Evolutionary conservation across 2,888 invertebrate species (phyloP).

Genomic region (Megalurothrips usitatus): DNA sequence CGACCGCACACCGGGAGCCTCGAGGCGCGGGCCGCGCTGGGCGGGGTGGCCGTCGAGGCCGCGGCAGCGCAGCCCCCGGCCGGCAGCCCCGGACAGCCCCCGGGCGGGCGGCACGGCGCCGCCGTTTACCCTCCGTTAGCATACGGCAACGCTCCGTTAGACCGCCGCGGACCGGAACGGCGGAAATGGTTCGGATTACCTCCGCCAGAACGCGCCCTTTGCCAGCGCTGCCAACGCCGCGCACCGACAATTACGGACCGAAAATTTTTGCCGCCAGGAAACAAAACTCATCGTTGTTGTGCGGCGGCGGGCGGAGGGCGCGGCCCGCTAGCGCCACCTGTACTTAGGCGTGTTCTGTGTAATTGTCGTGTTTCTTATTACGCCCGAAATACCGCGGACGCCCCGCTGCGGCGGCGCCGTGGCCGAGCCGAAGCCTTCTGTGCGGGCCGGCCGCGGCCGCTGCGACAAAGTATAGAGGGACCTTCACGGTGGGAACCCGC

Average conservation of each 20-base stretch:
- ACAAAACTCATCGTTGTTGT: too few relatives aligned
- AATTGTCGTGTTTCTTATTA: not conserved
- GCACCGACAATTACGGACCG: too few relatives aligned
- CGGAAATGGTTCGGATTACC: constrained; percentile 18
- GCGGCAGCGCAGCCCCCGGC: too few relatives aligned
- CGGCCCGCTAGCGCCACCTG: not conserved
- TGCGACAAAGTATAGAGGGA: too few relatives aligned
- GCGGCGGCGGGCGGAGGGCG: not conserved
- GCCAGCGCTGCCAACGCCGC: not conserved
- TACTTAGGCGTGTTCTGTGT: constrained; percentile 12
- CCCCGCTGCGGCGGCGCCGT: not conserved
- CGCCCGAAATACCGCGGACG: too few relatives aligned
- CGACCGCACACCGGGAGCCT: not conserved
- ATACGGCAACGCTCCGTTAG: constrained; percentile 5
- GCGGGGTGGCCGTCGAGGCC: too few relatives aligned
- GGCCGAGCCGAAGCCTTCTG: too few relatives aligned
- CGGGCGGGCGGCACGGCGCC: too few relatives aligned
- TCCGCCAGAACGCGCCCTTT: not conserved
- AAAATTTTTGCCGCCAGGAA: too few relatives aligned
- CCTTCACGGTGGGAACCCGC: too few relatives aligned
- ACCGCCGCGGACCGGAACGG: not conserved
- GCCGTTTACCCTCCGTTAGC: constrained; percentile 9
- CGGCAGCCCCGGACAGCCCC: too few relatives aligned
- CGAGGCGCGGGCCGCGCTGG: too few relatives aligned
- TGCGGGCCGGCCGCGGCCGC: not conserved